phyloP scores from a whole-genome alignment of 2,888 invertebrate species.

The Drosophila trichaetosa region DNA sequence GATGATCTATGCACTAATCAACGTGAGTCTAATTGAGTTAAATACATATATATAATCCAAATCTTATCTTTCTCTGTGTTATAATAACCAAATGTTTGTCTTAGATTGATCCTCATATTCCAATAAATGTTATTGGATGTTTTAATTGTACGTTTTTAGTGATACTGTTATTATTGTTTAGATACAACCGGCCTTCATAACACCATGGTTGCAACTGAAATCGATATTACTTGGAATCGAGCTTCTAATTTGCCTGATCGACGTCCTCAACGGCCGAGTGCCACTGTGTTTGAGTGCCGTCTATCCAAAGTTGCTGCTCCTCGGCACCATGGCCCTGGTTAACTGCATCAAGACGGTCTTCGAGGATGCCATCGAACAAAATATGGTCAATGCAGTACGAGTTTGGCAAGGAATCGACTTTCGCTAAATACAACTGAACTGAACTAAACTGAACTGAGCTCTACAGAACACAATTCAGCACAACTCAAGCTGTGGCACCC shows the following conservation, averaged over 20 bases:
- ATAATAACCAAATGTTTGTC: too few species aligned
- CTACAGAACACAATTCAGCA: background rate
- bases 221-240: slow-evolving; percentile 23
- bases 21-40: slow-evolving; percentile 22
- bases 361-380: slow-evolving; percentile 21
- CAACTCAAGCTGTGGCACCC: slow-evolving; percentile 18
- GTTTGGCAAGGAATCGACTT: slow-evolving; percentile 16
- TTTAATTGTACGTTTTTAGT: background rate
- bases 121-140: too few species aligned
- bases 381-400: slow-evolving; percentile 6
- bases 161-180: background rate
- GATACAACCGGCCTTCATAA: slow-evolving; percentile 32
- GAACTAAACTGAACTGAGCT: background rate
- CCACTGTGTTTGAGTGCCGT: background rate
- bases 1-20: slow-evolving; percentile 35
- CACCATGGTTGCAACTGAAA: slow-evolving; percentile 51
- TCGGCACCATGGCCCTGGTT: slow-evolving; percentile 31
- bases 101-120: too few species aligned
- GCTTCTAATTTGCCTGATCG: slow-evolving; percentile 7
- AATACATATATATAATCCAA: background rate
- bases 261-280: slow-evolving; percentile 14
- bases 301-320: slow-evolving; percentile 17
- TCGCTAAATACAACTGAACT: background rate
- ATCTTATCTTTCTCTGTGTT: too few species aligned
- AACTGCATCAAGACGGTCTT: slow-evolving; percentile 40